Percentiles rank a stretch among this genome's conserved stretches.
Conservation (phyloP, 2,797 vertebrate genomes). For the Eutrigla gurnardus region DNA sequence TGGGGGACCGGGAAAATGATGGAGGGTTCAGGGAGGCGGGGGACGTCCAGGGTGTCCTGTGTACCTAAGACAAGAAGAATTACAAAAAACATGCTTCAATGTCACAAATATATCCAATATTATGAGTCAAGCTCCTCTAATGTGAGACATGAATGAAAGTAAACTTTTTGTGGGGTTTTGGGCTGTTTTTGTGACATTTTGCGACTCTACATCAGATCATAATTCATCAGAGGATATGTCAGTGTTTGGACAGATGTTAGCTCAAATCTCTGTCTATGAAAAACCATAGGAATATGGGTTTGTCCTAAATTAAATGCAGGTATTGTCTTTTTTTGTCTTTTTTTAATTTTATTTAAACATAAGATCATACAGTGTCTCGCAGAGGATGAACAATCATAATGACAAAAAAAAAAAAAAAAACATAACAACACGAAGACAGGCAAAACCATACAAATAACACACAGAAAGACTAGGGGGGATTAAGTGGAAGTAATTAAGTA, state of each 20-base stretch:
- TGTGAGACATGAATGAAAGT: not conserved
- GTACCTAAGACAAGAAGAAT: constrained; percentile 69
- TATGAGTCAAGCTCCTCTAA: not conserved
- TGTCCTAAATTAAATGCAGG: not conserved
- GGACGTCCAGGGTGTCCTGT: constrained; percentile 83
- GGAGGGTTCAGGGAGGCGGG: constrained; percentile 85
- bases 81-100: not conserved
- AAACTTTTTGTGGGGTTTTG: not conserved
- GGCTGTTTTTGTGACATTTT: not conserved
- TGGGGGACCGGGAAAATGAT: constrained; percentile 78
- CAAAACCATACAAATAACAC: too few species aligned
- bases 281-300: not conserved
- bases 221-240: not conserved
- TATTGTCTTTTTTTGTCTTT: too few species aligned
- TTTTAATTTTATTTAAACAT: too few species aligned
- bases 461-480: too few species aligned
- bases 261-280: not conserved
- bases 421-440: too few species aligned
- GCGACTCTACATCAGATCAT: not conserved
- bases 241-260: not conserved
- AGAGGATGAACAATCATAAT: too few species aligned
- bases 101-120: too few species aligned
- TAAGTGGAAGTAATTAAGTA: too few species aligned
- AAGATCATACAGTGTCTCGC: too few species aligned
- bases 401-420: too few species aligned